These are phyloP conservation scores for Paracanthobrama guichenoti DNA, from an alignment of 2,113 vertebrate species.

Conservation along the genomic window DNA sequence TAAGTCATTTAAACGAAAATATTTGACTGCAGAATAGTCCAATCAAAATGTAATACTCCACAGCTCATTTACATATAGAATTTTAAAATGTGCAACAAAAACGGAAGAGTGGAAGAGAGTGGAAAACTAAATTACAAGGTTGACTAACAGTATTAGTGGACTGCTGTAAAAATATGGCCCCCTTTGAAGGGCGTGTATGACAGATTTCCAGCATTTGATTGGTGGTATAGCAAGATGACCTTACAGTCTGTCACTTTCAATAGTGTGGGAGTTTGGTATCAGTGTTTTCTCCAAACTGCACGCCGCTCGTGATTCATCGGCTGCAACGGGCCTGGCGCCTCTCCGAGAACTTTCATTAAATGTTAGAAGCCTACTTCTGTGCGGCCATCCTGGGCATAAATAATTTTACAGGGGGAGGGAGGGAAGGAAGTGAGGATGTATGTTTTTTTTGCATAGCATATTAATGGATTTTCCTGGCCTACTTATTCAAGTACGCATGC, in stretches of 20 bases:
- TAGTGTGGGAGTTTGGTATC: neutral
- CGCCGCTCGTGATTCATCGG: neutral
- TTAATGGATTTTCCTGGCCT: neutral
- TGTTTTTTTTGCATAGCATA: constrained; percentile 18
- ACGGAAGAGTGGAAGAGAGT: no score
- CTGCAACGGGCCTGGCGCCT: neutral
- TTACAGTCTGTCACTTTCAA: constrained; percentile 8
- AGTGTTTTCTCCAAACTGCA: neutral
- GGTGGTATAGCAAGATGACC: neutral
- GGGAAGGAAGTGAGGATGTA: neutral
- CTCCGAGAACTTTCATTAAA: constrained; percentile 16
- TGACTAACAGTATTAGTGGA: neutral
- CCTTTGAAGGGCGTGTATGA: neutral
- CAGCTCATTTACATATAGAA: no score
- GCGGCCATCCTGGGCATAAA: neutral
- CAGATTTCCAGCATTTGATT: neutral
- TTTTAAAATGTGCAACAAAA: neutral
- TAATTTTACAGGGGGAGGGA: neutral
- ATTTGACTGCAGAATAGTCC: no score
- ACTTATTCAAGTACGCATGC: neutral
- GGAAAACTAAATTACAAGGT: neutral
- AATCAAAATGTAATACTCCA: no score
- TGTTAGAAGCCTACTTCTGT: neutral
- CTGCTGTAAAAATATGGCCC: neutral
- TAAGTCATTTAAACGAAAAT: no score